Conservation (phyloP, 1,140 invertebrate genomes). For the Papilio polyxenes region DNA sequence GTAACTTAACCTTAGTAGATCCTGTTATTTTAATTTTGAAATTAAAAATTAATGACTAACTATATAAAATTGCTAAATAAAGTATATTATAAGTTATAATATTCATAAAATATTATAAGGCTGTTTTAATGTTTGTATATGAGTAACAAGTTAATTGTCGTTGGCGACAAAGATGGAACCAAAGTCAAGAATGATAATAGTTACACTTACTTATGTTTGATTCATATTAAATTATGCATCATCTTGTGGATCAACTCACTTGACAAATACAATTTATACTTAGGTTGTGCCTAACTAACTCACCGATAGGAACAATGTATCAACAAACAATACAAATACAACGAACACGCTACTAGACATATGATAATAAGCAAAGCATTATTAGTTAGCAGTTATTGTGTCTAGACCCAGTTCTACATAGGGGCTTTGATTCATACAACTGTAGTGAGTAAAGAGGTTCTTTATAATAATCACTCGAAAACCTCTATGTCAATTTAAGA, state of each 20-base stretch:
- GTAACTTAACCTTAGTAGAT: too few relatives aligned
- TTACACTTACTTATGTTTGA: background rate
- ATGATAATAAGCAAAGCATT: background rate
- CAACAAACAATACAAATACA: background rate
- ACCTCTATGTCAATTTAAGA: background rate
- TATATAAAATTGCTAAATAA: too few relatives aligned
- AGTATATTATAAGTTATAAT: background rate
- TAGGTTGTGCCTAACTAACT: background rate
- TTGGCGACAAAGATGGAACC: background rate
- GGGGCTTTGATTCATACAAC: conserved; percentile 17
- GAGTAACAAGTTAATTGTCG: background rate
- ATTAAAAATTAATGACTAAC: too few relatives aligned
- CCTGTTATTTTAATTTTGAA: too few relatives aligned
- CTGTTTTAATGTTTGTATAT: background rate
- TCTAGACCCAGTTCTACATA: background rate
- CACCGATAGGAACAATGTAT: background rate
- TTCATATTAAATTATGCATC: background rate
- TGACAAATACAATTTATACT: background rate
- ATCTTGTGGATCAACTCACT: background rate
- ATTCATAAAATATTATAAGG: background rate
- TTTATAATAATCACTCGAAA: background rate
- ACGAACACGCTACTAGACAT: background rate
- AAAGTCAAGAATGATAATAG: background rate
- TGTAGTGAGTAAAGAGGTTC: conserved; percentile 12
- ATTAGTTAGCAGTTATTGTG: background rate